Conservation (phyloP, 1,140 invertebrate genomes). For the Trichoplusia ni region DNA sequence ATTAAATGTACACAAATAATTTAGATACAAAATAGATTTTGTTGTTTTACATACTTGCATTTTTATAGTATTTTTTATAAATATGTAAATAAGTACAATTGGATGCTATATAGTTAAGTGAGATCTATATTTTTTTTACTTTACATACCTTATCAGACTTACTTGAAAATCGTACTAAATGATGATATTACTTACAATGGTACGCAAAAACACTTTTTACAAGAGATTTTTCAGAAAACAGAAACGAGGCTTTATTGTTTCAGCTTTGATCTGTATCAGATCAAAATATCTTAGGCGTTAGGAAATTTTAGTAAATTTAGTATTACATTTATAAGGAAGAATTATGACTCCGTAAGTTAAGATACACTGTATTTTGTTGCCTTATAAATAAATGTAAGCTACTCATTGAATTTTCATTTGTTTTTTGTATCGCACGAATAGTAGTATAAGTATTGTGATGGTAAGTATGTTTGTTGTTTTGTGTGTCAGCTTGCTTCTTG, state of each 20-base stretch:
- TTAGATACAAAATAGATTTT: not conserved
- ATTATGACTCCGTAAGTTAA: constrained; percentile 14
- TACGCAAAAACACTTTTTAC: not conserved
- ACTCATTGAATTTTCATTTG: constrained; percentile 16
- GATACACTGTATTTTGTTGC: constrained; percentile 33
- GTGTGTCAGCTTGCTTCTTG: not conserved
- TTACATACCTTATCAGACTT: too few species aligned
- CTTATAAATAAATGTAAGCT: constrained; percentile 34
- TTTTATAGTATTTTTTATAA: constrained; percentile 9
- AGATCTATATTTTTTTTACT: not conserved
- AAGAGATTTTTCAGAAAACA: constrained; percentile 20
- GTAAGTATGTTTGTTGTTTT: not conserved
- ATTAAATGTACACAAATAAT: not conserved
- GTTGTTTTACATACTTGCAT: constrained; percentile 12
- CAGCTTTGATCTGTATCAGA: constrained; percentile 73
- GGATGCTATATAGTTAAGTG: not conserved
- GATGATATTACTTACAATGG: not conserved
- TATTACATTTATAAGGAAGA: constrained; percentile 3
- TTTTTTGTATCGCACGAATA: not conserved
- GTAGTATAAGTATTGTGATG: not conserved
- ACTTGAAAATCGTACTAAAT: not conserved
- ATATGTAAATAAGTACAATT: constrained; percentile 8
- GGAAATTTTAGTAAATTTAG: constrained; percentile 12
- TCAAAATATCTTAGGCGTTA: constrained; percentile 41
- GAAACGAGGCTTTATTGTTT: constrained; percentile 43